Conservation (phyloP, 2,888 invertebrate genomes). For the Calameuta pallipes region DNA sequence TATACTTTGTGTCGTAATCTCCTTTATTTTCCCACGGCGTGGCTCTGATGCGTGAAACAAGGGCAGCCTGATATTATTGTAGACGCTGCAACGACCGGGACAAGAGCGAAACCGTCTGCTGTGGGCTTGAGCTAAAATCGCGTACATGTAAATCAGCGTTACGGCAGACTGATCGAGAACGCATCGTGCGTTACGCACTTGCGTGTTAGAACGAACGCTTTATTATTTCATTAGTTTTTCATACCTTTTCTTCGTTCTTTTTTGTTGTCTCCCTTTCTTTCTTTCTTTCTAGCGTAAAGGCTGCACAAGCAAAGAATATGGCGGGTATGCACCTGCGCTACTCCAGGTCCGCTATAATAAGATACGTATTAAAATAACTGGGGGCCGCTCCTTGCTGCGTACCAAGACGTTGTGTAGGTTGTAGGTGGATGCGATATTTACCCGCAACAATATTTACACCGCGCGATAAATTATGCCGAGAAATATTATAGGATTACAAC, state of each 20-base stretch:
- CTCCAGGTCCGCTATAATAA: conserved; percentile 1
- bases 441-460: conserved; percentile 7
- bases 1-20: neutral
- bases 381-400: neutral
- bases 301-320: neutral
- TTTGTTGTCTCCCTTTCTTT: neutral
- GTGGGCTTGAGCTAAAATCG: neutral
- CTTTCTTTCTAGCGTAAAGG: neutral
- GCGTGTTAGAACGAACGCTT: neutral
- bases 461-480: neutral
- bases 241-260: neutral
- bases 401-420: neutral
- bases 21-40: neutral
- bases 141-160: neutral
- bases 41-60: neutral
- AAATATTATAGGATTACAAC: neutral
- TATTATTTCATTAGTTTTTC: neutral
- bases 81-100: neutral
- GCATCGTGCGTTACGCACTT: neutral
- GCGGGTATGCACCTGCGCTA: conserved; percentile 1
- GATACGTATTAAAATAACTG: conserved; percentile 3
- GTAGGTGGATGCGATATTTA: conserved; percentile 3
- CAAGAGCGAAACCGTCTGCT: neutral
- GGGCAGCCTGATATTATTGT: neutral
- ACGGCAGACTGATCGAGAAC: neutral